A percentile compares a stretch with the other conserved stretches of the same genome.
Conservation (phyloP, 2,797 vertebrate genomes). For the Buphagus erythrorhynchus region DNA sequence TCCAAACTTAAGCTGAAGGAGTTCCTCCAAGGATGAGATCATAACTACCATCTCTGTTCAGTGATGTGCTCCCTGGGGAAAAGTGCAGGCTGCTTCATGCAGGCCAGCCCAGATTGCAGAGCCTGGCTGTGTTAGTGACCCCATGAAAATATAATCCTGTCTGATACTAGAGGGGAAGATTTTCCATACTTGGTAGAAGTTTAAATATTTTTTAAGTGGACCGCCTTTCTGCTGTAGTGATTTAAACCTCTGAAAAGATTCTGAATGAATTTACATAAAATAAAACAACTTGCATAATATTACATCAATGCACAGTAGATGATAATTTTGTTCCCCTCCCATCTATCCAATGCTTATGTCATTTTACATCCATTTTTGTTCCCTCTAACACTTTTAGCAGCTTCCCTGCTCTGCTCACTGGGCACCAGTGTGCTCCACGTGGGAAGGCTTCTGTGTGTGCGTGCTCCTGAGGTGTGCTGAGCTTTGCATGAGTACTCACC, state of each 20-base stretch:
- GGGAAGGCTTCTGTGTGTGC: not conserved
- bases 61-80: not conserved
- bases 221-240: not conserved
- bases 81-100: not conserved
- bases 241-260: not conserved
- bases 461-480: not conserved
- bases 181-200: not conserved
- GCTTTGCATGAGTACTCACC: not conserved
- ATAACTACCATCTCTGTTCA: not conserved
- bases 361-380: not conserved
- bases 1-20: not conserved
- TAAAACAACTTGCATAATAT: not conserved
- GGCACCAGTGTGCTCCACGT: accelerated
- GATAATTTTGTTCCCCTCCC: not conserved
- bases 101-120: not conserved
- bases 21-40: not conserved
- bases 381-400: not conserved
- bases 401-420: not conserved
- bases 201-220: not conserved
- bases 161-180: not conserved
- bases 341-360: not conserved
- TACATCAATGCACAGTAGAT: accelerated
- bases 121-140: not conserved
- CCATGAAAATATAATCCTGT: not conserved
- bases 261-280: not conserved